Evolutionary conservation across 2,113 vertebrate genomes (phyloP).

Genomic region (Chionodraco myersi): DNA sequence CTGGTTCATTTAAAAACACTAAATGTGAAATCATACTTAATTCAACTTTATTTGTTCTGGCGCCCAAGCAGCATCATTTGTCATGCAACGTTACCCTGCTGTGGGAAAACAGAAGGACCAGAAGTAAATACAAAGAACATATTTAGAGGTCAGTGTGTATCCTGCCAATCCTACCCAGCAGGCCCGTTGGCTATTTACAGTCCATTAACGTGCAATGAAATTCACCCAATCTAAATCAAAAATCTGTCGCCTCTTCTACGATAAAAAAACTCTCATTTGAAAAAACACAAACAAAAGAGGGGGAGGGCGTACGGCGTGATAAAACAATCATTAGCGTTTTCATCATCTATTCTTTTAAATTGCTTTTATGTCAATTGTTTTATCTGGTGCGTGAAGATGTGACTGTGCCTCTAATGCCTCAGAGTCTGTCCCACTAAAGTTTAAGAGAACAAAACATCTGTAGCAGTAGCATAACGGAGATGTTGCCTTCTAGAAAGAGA

Average conservation of each 20-base stretch:
- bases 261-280: conserved; percentile 60
- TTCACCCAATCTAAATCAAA: conserved; percentile 76
- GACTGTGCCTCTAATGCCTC: conserved; percentile 43
- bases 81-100: conserved; percentile 16
- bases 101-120: conserved; percentile 11
- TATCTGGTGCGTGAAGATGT: conserved; percentile 36
- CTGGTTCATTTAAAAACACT: conserved; percentile 47
- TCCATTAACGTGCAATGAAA: conserved; percentile 65
- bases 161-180: conserved; percentile 23
- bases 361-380: conserved; percentile 65
- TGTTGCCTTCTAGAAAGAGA: not conserved
- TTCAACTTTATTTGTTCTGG: conserved; percentile 43
- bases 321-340: conserved; percentile 63
- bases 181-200: conserved; percentile 62
- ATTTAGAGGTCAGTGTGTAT: conserved; percentile 63
- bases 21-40: conserved; percentile 35
- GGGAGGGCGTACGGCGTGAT: conserved; percentile 44
- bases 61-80: conserved; percentile 4
- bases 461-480: not conserved
- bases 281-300: conserved; percentile 52
- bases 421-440: conserved; percentile 21
- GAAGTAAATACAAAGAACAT: conserved; percentile 32
- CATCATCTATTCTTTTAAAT: conserved; percentile 50
- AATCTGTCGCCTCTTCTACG: conserved; percentile 55
- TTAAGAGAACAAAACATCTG: conserved; percentile 4